A percentile compares a stretch with the other conserved stretches of the same genome.
phyloP scores from a whole-genome alignment of 2,888 invertebrate genomes.

The Hirtodrosophila duncani region DNA sequence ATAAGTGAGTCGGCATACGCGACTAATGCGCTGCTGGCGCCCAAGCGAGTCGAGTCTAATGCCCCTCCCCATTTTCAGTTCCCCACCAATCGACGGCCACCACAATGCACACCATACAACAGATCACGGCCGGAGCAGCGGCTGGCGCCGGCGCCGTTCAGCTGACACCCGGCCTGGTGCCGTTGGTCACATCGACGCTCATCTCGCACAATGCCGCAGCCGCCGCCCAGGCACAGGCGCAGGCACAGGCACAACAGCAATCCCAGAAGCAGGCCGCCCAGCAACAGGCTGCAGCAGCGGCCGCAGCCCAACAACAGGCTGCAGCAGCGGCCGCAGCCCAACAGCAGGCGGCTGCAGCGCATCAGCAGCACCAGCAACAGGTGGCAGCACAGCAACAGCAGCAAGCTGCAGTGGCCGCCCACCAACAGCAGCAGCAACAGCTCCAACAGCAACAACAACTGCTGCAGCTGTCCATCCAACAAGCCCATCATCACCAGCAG shows the following conservation, averaged over 20 bases:
- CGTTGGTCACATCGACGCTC: slow-evolving; percentile 76
- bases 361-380: slow-evolving; percentile 66
- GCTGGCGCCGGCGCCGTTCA: slow-evolving; percentile 71
- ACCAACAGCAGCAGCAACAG: slow-evolving; percentile 67
- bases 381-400: slow-evolving; percentile 65
- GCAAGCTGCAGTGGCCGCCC: slow-evolving; percentile 55
- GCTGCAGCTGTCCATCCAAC: slow-evolving; percentile 64
- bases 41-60: slow-evolving; percentile 15
- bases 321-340: slow-evolving; percentile 59
- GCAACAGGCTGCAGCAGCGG: slow-evolving; percentile 62
- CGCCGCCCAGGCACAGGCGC: slow-evolving; percentile 65
- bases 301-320: slow-evolving; percentile 65
- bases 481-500: slow-evolving; percentile 71
- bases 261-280: slow-evolving; percentile 58
- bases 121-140: slow-evolving; percentile 76
- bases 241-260: slow-evolving; percentile 71
- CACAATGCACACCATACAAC: slow-evolving; percentile 77
- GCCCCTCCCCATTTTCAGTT: slow-evolving; percentile 68
- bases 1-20: slow-evolving; percentile 73
- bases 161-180: slow-evolving; percentile 74
- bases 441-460: slow-evolving; percentile 66
- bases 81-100: slow-evolving; percentile 77
- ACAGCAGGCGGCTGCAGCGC: slow-evolving; percentile 64
- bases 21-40: slow-evolving; percentile 27
- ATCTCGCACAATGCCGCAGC: slow-evolving; percentile 73